Evolutionary conservation across 2,888 invertebrate species (phyloP), one percentile per base, ranked within the genome.

Genomic region (Tetranychus piercei): DNA sequence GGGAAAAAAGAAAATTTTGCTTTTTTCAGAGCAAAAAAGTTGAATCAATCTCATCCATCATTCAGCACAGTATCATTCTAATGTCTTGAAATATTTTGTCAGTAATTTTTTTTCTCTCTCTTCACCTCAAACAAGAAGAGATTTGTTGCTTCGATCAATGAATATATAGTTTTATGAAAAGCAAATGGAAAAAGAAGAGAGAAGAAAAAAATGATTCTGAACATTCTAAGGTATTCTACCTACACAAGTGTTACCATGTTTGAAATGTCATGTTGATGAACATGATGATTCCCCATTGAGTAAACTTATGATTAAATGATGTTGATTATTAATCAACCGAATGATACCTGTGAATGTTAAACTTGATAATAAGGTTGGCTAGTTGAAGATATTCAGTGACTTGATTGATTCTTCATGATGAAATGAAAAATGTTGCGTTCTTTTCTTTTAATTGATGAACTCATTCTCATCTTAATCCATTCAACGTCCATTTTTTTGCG

Each of bases 41-140:
- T 55, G 55, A 55, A 55, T 55, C 55, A 55, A 55, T 55, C 55
- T 55, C 55, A 55, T 55, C 55, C 55, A 55, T 55, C 55, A 55
- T 55, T 15, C 15, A 15, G 55, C 55, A 5, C 34, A 55, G 15
- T 55, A 55, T 55, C 55, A 7, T 55, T 55, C 55, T 15, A 9
- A 55, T 55, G 55, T 55, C 55, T 9, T 15, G 55, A 55, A 55
- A 55, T 15, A 15, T 55, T 55, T 55, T 15, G 9, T 55, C 55
- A 55, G 55, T n/a, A 55, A 55, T 55, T 55, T 55, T 55, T 15
- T 55, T 15, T 55, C 55, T 15, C 9, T 55, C 55, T 55, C 15
- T 55, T 55, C 11, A 55, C 3, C 34, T 34, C 34, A 34, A 23
- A 34, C 34, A 34, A 34, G 34, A 34, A 34, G 34, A 34, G 34